Base-by-base conservation (phyloP, 2,888 invertebrate species). In the Tachina grossa region DNA sequence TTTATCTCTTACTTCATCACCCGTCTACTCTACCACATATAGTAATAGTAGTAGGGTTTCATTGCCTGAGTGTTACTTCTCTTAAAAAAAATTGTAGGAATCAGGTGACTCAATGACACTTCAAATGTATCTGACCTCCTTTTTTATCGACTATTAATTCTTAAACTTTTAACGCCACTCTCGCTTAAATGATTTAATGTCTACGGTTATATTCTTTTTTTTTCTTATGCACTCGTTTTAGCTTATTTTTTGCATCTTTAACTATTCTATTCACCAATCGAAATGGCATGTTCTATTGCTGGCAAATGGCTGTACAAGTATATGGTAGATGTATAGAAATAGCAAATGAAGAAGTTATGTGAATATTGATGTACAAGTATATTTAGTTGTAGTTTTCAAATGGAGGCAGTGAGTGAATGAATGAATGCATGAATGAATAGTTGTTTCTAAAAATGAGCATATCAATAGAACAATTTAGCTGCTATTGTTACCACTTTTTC, bases 391-490 rank as follows among this genome's bases (percentile, higher is more conserved):
- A 69, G 53, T 41, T 57, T 19, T 68, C 31, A 61, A 53, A 19
- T 47, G 47, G 22, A 16, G 47, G 69, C 49, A 76, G 6, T 53
- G 31, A 39, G 39, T 9, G 39, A 39, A 14, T 41, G 19, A 55
- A 43, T 53, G 71, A 22, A 43, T 41, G 61, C 14, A 9, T 55
- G 69, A n/a, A 2, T 59, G 59, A 11, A 22, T 66, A 19, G 69
- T 63, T 79, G 63, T 71, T 63, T 19, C 13, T 47, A 14, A 77
- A 84, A 85, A 79, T 72, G 79, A 85, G 79, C 83, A 83, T 85
- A 85, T 85, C 85, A 85, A 85, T 83, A 72, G 79, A 85, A 80
- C 85, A 85, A 85, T 85, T 80, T 85, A 83, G 66, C 79, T 83
- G 71, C 71, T 79, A 85, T 85, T 85, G 85, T 85, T 85, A 83